Evolutionary conservation across 2,113 vertebrate species (phyloP).

Genomic region (Clarias macrocephalus): DNA sequence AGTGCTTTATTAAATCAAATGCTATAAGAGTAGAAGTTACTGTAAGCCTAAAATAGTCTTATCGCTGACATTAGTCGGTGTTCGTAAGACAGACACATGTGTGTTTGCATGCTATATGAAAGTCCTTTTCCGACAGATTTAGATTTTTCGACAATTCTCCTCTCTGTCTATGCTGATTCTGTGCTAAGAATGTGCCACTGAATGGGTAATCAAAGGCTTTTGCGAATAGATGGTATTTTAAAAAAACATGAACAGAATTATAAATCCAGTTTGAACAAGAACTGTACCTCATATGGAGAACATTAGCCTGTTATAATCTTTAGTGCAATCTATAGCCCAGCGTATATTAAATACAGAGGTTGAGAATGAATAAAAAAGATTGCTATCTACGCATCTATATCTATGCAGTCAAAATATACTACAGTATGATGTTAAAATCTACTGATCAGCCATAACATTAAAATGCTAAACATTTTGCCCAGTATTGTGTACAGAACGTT

Average conservation of each 20-base stretch:
- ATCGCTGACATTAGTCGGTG: not conserved
- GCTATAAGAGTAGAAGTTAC: not conserved
- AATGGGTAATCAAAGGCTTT: not conserved
- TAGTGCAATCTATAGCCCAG: not conserved
- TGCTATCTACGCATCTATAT: not conserved
- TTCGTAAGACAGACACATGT: not conserved
- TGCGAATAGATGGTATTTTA: not conserved
- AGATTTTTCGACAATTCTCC: not conserved
- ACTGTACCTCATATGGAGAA: not conserved
- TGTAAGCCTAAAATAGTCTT: not conserved
- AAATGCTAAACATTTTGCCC: no score
- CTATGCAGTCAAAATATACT: not conserved
- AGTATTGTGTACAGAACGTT: no score
- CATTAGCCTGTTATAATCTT: constrained; percentile 6
- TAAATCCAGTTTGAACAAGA: not conserved
- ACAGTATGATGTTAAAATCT: not conserved
- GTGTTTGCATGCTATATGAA: not conserved
- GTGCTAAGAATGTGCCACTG: not conserved
- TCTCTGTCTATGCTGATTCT: not conserved
- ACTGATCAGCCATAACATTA: not conserved
- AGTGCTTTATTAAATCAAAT: constrained; percentile 4
- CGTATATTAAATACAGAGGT: not conserved
- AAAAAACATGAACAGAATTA: not conserved
- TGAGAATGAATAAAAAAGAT: not conserved
- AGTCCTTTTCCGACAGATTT: not conserved